phyloP scores from a whole-genome alignment of 2,888 invertebrate genomes.

The Cylloceria caligata region DNA sequence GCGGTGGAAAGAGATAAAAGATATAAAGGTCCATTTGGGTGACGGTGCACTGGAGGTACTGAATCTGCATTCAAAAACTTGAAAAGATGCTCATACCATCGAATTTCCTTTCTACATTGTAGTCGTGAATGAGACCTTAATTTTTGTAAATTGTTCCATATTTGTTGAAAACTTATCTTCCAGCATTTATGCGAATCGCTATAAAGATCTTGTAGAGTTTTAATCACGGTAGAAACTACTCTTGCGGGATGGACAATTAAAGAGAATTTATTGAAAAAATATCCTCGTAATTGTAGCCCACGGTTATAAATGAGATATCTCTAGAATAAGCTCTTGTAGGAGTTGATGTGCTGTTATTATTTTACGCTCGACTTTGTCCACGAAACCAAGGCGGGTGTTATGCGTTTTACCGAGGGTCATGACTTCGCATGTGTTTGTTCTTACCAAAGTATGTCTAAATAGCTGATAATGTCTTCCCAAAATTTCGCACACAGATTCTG shows the following conservation, averaged over 20 bases:
- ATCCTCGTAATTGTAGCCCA: neutral
- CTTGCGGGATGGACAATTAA: neutral
- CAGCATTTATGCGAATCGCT: neutral
- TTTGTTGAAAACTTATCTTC: constrained; percentile 1
- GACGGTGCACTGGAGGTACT: constrained; percentile 7
- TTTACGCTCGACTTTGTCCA: no score
- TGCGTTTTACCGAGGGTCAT: no score
- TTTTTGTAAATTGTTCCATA: neutral
- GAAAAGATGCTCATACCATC: constrained; percentile 10
- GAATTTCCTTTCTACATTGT: constrained; percentile 15
- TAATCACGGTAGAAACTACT: neutral
- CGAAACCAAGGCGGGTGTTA: no score
- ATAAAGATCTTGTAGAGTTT: neutral
- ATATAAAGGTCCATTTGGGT: constrained; percentile 9
- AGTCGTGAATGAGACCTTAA: neutral
- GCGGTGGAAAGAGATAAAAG: neutral
- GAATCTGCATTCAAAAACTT: constrained; percentile 36
- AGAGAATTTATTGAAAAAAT: neutral
- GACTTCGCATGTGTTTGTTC: no score
- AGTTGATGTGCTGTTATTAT: no score
- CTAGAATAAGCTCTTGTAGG: no score
- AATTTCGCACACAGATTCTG: no score
- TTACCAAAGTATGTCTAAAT: no score
- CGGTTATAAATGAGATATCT: neutral
- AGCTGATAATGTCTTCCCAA: no score